Base-by-base conservation (phyloP, 2,888 invertebrate genomes). In the Poecilobothrus nobilitatus region DNA sequence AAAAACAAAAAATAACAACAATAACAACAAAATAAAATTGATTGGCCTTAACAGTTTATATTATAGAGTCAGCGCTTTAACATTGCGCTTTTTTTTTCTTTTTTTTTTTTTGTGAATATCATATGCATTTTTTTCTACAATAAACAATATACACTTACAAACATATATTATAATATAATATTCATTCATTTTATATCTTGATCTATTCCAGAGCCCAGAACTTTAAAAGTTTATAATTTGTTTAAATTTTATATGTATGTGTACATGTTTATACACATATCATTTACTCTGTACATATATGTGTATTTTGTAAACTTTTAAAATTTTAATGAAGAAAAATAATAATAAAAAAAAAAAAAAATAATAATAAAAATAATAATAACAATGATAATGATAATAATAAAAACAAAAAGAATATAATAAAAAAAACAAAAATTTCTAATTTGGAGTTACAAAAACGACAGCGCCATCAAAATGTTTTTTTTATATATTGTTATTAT, bases 391-490 rank as follows among this genome's bases (percentile, higher is more conserved):
- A n/a, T 9, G 15, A 53, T 53, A n/a, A n/a, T 9, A 53, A 53
- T 9, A 53, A 53, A 8, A 53, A 53, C n/a, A 53, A 53, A 53
- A 53, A 18, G 15, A 18, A 53, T n/a, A n/a, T 9, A 53, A 53
- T 9, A 53, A 53, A 8, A 53, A 53, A 53, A 53, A 18, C 1
- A 18, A 53, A 53, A 53, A 2, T 53, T 41, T 41, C 41, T 15
- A 53, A 53, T 12, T 53, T 53, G 53, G 53, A 53, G n/a, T 53
- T 53, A 53, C 53, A 53, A 53, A n/a, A 53, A 53, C 53, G 53
- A 53, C 53, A 53, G 53, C 53, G 53, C 53, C 53, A 53, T 53
- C 53, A 53, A 53, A 53, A 6, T 5, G 7, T 37, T 37, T 37
- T 37, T 12, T 10, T 53, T 53, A 44, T 3, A 44, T 44, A 10